Percentiles rank a stretch among this genome's conserved stretches.
phyloP scores from a whole-genome alignment of 2,797 vertebrate species.

The Gobio occitaniae region DNA sequence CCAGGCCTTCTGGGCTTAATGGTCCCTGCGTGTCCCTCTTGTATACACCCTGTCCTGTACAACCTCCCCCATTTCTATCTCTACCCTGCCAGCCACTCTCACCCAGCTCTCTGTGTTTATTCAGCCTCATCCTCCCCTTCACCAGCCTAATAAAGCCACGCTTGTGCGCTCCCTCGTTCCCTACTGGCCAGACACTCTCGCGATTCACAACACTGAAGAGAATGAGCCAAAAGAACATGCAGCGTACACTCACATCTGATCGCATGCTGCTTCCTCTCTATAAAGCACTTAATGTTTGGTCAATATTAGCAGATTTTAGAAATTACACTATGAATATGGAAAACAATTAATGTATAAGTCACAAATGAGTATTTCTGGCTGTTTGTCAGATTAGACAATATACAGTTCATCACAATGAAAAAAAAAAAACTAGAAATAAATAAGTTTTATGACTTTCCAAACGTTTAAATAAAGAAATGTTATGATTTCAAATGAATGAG shows the following conservation, averaged over 20 bases:
- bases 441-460: not conserved
- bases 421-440: not conserved
- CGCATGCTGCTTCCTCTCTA: not conserved
- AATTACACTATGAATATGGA: not conserved
- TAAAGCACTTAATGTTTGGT: not conserved
- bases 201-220: not conserved
- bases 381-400: not conserved
- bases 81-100: slow-evolving; percentile 38
- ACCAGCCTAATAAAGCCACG: slow-evolving; percentile 69
- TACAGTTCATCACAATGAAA: not conserved
- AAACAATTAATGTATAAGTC: not conserved
- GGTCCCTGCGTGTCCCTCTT: slow-evolving; percentile 65
- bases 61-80: slow-evolving; percentile 39
- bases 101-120: slow-evolving; percentile 72
- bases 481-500: not conserved
- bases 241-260: not conserved
- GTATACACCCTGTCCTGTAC: slow-evolving; percentile 69
- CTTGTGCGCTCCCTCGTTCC: slow-evolving; percentile 35
- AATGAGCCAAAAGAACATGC: not conserved
- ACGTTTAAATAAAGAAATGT: not conserved
- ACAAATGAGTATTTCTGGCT: not conserved
- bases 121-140: slow-evolving; percentile 81
- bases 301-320: not conserved
- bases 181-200: not conserved
- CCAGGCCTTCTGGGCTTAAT: slow-evolving; percentile 66